Evolutionary conservation across 37 sponge, comb jelly and placozoan genomes (phyloP).

Genomic region (Bolinopsis microptera): DNA sequence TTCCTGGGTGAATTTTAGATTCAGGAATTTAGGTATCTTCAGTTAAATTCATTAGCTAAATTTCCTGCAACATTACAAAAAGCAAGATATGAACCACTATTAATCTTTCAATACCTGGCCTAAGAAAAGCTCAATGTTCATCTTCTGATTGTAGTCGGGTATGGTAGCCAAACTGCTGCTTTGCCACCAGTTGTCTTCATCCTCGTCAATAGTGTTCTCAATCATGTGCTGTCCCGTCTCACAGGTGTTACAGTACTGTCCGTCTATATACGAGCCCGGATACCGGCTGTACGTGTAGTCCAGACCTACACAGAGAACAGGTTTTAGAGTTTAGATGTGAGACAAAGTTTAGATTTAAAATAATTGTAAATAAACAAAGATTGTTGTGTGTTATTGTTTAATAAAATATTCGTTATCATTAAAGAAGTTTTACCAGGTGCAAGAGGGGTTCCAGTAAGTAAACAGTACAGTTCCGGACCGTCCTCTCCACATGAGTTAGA

Average conservation of each 20-base stretch:
- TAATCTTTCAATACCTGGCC: constrained; percentile 30
- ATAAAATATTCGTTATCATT: no score
- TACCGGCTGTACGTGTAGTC: constrained; percentile 56
- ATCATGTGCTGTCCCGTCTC: constrained; percentile 4
- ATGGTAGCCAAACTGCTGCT: constrained; percentile 20
- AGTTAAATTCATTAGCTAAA: no score
- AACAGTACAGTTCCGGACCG: constrained; percentile 27
- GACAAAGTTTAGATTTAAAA: no score
- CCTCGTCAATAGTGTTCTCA: constrained; percentile 20
- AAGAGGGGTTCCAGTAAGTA: constrained; percentile 46
- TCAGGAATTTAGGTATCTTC: no score
- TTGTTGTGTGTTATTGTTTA: no score
- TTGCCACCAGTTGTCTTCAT: constrained; percentile 61
- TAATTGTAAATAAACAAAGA: no score
- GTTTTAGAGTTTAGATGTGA: not conserved
- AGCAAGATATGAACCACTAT: no score
- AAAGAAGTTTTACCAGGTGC: constrained; percentile 60
- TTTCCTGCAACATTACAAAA: no score
- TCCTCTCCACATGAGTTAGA: constrained; percentile 42
- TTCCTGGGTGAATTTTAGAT: no score
- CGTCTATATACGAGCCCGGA: constrained; percentile 37
- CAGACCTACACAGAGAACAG: constrained; percentile 18
- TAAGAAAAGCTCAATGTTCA: constrained; percentile 37
- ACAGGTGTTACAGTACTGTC: constrained; percentile 65
- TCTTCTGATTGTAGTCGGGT: not conserved